Base-by-base conservation (phyloP, 2,113 vertebrate species). In the Pteronura brasiliensis region DNA sequence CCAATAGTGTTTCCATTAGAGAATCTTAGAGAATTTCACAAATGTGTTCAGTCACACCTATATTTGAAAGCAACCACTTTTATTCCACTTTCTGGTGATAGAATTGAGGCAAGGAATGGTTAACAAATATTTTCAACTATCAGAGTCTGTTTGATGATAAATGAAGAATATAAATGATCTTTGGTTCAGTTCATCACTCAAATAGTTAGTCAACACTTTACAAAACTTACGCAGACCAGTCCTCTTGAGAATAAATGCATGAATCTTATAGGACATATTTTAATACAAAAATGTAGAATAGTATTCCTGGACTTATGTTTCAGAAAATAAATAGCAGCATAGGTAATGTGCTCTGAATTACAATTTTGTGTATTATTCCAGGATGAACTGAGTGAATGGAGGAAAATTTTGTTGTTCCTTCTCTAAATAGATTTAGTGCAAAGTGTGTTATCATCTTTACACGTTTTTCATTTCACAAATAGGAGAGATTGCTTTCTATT, bases 51-150 rank as follows among this genome's bases (percentile, higher is more conserved):
- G 49, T 76, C 6, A 1, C 76, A 85, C 59, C 34, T 69, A 49
- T 34, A 93, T 85, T 96, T 97, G 95, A 97, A 98, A 97, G 90
- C 23, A 31, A 82, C 11, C 20, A 44, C 59, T 96, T 97, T 96
- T 44, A 97, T 97, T 63, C 18, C 3, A 67, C 31, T 87, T 96
- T 96, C 77, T 76, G 18, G 49, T 96, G 82, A 93, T 93, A 93
- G 79, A 92, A 97, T 90, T 57, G 21, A 91, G 77, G 85, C 36
- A 81, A 90, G 92, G 72, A 95, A 97, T 97, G 92, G 93, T 93
- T 98, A 97, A 96, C 87, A 98, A 85, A 67, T 85, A 96, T 95
- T 97, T 97, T 96, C 65, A 90, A 65, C 59, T 88, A 94, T 94
- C 84, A 96, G 95, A 96, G 67, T 15, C 76, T 96, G 21, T 90